These are phyloP conservation scores for Diarsia dahlii DNA, from an alignment of 2,888 invertebrate genomes.

Conservation along the genomic window DNA sequence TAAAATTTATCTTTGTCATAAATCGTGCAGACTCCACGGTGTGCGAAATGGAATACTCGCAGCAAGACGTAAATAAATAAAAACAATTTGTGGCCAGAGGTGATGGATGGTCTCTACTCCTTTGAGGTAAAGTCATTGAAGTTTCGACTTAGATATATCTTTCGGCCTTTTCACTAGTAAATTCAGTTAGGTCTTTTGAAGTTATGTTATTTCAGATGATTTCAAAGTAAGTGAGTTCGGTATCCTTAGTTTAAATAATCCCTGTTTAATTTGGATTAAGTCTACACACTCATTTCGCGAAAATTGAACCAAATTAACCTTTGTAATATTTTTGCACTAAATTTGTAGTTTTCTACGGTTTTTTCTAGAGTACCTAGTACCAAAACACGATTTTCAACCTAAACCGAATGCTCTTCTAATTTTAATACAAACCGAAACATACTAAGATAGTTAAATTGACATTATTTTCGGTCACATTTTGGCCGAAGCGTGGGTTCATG, in stretches of 20 bases:
- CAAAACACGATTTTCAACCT: neutral
- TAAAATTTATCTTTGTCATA: constrained; percentile 66
- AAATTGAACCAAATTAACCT: neutral
- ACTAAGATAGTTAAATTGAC: neutral
- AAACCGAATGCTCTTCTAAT: neutral
- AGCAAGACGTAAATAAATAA: constrained; percentile 49
- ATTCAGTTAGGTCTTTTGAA: neutral
- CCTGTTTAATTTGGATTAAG: neutral
- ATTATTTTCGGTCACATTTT: neutral
- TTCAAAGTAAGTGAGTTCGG: neutral
- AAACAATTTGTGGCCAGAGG: constrained; percentile 39
- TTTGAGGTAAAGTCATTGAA: constrained; percentile 40
- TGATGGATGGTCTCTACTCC: constrained; percentile 35
- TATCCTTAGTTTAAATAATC: neutral
- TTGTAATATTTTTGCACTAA: neutral
- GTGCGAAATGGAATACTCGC: constrained; percentile 36
- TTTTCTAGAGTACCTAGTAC: neutral
- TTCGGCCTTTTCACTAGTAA: neutral
- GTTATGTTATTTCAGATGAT: neutral
- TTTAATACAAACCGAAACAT: neutral
- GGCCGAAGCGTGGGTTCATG: neutral
- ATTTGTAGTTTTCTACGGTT: neutral
- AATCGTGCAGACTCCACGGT: constrained; percentile 51
- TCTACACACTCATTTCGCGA: neutral
- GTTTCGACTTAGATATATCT: constrained; percentile 5